These are phyloP conservation scores for Anoura caudifer DNA, from an alignment of 2,113 vertebrate genomes.

Conservation along the genomic window DNA sequence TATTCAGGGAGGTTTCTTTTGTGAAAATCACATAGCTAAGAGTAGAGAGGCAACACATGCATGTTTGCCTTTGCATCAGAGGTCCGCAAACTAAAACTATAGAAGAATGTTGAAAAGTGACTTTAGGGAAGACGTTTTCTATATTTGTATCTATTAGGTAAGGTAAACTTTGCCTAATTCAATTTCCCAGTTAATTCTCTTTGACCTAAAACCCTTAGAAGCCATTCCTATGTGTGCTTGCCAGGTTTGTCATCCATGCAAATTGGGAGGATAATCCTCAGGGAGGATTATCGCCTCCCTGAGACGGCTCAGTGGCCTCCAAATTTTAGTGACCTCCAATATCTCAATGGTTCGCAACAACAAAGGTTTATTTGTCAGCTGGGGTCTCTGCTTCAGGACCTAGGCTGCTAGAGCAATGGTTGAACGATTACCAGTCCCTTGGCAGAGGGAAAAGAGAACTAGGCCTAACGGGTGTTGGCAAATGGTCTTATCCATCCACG, in stretches of 20 bases:
- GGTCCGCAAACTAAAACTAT: background rate
- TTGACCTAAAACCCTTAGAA: background rate
- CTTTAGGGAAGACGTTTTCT: background rate
- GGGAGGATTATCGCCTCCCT: background rate
- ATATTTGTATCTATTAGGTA: background rate
- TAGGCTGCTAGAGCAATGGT: background rate
- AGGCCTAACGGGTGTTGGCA: background rate
- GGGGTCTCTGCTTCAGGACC: background rate
- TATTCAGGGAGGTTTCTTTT: background rate
- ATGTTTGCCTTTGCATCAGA: background rate
- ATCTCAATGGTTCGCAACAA: background rate
- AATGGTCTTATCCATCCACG: background rate
- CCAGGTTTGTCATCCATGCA: background rate
- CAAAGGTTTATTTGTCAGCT: background rate
- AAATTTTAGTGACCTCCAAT: background rate
- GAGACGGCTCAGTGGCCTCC: background rate
- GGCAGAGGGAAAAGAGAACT: background rate
- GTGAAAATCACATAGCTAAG: background rate
- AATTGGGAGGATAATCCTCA: background rate
- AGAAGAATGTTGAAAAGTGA: background rate
- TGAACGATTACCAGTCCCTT: background rate
- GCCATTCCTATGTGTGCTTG: background rate
- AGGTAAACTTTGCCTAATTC: constrained; percentile 2
- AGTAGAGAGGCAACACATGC: background rate
- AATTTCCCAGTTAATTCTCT: background rate